Conservation (phyloP, 2,888 invertebrate genomes). For the Therioaphis trifolii region DNA sequence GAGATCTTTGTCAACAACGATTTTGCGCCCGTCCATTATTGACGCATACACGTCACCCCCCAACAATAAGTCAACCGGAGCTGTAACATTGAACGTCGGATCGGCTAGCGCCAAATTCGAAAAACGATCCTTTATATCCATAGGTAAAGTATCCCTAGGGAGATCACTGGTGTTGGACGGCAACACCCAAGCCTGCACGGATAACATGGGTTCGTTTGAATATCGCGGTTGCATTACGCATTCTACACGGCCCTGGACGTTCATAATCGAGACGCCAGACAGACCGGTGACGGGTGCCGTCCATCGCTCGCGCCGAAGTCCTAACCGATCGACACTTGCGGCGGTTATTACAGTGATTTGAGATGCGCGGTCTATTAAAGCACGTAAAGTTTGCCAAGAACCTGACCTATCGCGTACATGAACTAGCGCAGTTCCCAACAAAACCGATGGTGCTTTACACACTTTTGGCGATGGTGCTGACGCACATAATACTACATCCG, state of each 20-base stretch:
- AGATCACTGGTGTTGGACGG: background rate
- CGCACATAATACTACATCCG: background rate
- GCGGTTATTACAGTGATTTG: background rate
- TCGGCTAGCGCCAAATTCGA: background rate
- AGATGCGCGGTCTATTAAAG: background rate
- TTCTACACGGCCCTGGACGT: background rate
- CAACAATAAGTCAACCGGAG: background rate
- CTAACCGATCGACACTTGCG: background rate
- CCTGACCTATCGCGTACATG: background rate
- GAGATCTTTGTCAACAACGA: background rate
- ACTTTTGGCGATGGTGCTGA: background rate
- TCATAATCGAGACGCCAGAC: background rate
- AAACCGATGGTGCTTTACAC: background rate
- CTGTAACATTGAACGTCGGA: background rate
- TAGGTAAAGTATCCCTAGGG: background rate
- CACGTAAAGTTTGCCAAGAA: background rate
- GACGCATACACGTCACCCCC: background rate
- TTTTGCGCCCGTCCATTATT: background rate
- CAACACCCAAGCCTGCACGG: background rate
- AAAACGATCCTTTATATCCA: background rate
- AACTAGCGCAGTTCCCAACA: background rate
- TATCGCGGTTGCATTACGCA: background rate
- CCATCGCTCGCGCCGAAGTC: background rate
- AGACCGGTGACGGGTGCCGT: background rate
- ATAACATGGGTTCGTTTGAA: background rate